A percentile compares a stretch with the other conserved stretches of the same genome.
phyloP scores from a whole-genome alignment of 2,113 vertebrate genomes.

The Danio rerio region GRCz12tu NC_133188.1:19234001-19234500 shows the following conservation, averaged over 20 bases:
- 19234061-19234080: not conserved
- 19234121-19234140: too few relatives aligned
- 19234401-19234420: not conserved
- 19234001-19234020: not conserved
- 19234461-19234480: conserved; percentile 12
- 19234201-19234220: too few relatives aligned
- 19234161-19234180: too few relatives aligned
- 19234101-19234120: too few relatives aligned
- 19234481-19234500: not conserved
- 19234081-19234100: too few relatives aligned
- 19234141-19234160: too few relatives aligned
- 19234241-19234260: not conserved
- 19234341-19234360: not conserved
- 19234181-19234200: too few relatives aligned
- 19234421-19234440: not conserved
- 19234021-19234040: not conserved
- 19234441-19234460: not conserved
- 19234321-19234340: not conserved
- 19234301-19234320: not conserved
- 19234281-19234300: not conserved
- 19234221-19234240: too few relatives aligned
- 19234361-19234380: not conserved
- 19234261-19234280: not conserved
- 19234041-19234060: not conserved
- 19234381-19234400: not conserved